phyloP scores from a whole-genome alignment of 1,140 invertebrate genomes.

The Drosophila ogumai region DNA sequence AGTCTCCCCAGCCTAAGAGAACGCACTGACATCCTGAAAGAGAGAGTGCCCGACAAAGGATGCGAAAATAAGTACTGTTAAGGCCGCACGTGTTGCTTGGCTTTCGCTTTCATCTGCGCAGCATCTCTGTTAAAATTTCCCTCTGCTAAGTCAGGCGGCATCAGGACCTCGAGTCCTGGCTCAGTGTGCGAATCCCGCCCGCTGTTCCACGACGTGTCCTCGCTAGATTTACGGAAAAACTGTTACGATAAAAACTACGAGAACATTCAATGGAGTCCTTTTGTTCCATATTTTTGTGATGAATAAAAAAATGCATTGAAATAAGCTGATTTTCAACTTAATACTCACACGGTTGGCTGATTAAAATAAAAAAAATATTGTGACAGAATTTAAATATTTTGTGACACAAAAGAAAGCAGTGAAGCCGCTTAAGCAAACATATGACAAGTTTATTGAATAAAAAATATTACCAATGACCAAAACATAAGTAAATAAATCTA shows the following conservation, averaged over 20 bases:
- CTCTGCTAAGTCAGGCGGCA: constrained; percentile 10
- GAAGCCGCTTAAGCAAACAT: not conserved
- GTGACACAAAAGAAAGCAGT: not conserved
- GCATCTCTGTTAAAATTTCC: constrained; percentile 50
- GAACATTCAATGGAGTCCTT: not conserved
- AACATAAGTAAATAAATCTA: not conserved
- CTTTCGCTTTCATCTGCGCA: constrained; percentile 51
- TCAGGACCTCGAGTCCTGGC: constrained; percentile 10
- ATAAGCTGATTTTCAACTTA: constrained; percentile 1
- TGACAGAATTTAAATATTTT: not conserved
- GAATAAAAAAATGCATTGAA: not conserved
- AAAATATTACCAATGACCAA: not conserved
- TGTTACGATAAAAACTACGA: constrained; percentile 23
- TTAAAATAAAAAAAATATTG: constrained; percentile 10
- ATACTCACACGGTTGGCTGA: not conserved
- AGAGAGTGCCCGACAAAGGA: not conserved
- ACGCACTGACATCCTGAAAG: not conserved
- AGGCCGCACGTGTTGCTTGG: constrained; percentile 65
- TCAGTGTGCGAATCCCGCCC: constrained; percentile 23
- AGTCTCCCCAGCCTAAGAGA: constrained; percentile 36
- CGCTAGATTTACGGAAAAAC: not conserved
- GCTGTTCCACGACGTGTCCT: constrained; percentile 24
- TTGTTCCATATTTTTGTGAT: not conserved
- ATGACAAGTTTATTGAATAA: not conserved
- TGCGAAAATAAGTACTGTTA: constrained; percentile 27